Evolutionary conservation across 2,888 invertebrate genomes (phyloP).

Genomic region (Tachina lurida): DNA sequence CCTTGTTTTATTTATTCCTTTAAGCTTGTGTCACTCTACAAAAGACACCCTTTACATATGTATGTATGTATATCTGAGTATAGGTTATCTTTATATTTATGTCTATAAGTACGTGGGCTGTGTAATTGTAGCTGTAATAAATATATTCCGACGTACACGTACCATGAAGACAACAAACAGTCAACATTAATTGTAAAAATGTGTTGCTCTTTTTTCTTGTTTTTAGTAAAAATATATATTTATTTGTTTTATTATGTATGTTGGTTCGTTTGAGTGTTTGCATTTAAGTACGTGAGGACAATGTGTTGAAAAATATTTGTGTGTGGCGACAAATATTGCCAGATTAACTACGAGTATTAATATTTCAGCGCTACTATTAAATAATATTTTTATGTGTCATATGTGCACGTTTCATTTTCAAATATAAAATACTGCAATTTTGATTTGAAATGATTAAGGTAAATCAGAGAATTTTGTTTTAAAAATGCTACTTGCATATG

Average conservation of each 20-base stretch:
- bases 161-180: conserved; percentile 46
- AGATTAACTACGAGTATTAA: conserved; percentile 13
- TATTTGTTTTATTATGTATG: not conserved
- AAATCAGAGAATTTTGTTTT: no score
- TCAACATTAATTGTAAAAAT: conserved; percentile 45
- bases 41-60: not conserved
- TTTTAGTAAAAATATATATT: conserved; percentile 2
- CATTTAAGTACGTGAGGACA: not conserved
- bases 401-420: not conserved
- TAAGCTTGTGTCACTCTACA: no score
- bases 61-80: not conserved
- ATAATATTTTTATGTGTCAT: not conserved
- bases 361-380: not conserved
- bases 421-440: no score
- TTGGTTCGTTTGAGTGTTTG: not conserved
- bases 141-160: conserved; percentile 36
- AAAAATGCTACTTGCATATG: no score
- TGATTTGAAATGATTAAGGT: no score
- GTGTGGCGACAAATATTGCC: conserved; percentile 28
- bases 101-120: not conserved
- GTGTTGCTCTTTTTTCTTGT: conserved; percentile 15
- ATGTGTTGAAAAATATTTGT: conserved; percentile 26
- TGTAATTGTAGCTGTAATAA: conserved; percentile 45
- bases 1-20: no score
- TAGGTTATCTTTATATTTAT: not conserved